Percentiles rank a stretch among this genome's conserved stretches.
Evolutionary conservation across 2,888 invertebrate species (phyloP).

Genomic region (Heliconius aoede): DNA sequence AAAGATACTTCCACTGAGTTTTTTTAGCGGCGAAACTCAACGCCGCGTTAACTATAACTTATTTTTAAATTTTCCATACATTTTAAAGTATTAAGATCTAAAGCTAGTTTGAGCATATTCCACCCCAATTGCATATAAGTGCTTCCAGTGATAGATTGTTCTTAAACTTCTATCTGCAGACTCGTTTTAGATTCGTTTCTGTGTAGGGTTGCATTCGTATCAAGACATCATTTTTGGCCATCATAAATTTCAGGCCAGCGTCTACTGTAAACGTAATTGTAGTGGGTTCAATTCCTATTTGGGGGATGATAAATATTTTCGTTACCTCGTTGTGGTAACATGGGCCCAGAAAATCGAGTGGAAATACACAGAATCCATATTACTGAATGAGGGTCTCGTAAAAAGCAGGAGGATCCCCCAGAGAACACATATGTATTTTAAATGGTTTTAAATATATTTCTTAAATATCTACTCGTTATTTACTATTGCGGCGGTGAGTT

Average conservation of each 20-base stretch:
- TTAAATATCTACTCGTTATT: too few relatives aligned
- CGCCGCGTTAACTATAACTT: not conserved
- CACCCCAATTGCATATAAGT: conserved; percentile 37
- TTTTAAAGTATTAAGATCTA: conserved; percentile 20
- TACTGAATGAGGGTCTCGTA: too few relatives aligned
- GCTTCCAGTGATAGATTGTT: conserved; percentile 37
- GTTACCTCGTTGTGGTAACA: not conserved
- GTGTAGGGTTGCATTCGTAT: conserved; percentile 4
- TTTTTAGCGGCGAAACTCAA: too few relatives aligned
- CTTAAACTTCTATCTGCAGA: conserved; percentile 37
- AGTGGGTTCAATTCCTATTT: not conserved
- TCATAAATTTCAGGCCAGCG: too few relatives aligned
- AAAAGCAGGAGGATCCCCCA: too few relatives aligned
- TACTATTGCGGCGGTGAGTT: too few relatives aligned
- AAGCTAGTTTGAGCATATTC: conserved; percentile 22
- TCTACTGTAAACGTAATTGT: not conserved
- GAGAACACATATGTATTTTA: too few relatives aligned
- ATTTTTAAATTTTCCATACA: conserved; percentile 13
- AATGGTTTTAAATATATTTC: too few relatives aligned
- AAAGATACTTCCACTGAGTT: too few relatives aligned
- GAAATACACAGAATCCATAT: too few relatives aligned
- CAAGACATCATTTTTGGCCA: not conserved
- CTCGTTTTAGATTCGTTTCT: conserved; percentile 32
- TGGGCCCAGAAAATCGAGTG: too few relatives aligned
- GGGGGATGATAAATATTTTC: not conserved